Percentiles rank a stretch among this genome's conserved stretches.
These are phyloP conservation scores for Lytechinus variegatus DNA, from an alignment of 35 echinoderm and acorn worm species.

Conservation along the genomic window DNA sequence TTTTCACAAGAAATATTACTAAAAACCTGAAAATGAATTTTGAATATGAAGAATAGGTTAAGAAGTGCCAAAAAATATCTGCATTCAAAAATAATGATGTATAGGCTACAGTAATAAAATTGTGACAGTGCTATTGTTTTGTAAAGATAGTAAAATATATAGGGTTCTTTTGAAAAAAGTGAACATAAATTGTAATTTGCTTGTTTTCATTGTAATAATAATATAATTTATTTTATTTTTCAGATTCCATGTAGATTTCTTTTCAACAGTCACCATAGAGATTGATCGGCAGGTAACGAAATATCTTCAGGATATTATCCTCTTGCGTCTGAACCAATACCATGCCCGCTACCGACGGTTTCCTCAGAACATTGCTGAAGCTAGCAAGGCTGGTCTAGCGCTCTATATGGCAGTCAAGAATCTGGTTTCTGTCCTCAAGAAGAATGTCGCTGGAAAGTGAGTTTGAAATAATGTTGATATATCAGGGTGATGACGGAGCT, in stretches of 20 bases:
- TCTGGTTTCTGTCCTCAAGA: slow-evolving; percentile 63
- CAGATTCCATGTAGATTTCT: slow-evolving; percentile 89
- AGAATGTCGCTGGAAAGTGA: slow-evolving; percentile 72
- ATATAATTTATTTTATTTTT: neutral
- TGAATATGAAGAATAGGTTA: too few species aligned
- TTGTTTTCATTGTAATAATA: neutral
- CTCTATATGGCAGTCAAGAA: slow-evolving; percentile 94
- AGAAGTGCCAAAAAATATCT: too few species aligned
- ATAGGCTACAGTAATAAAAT: too few species aligned
- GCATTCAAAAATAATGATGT: too few species aligned
- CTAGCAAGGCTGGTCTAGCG: slow-evolving; percentile 82
- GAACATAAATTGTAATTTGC: neutral
- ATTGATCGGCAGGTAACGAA: slow-evolving; percentile 70
- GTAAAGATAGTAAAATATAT: too few species aligned
- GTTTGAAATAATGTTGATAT: neutral
- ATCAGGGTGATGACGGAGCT: too few species aligned
- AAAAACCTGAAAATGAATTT: too few species aligned
- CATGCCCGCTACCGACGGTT: slow-evolving; percentile 82
- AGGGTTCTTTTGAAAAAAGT: too few species aligned
- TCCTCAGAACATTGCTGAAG: slow-evolving; percentile 87
- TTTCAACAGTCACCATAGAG: slow-evolving; percentile 60
- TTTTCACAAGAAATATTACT: too few species aligned
- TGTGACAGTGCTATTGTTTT: too few species aligned
- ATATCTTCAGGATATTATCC: slow-evolving; percentile 66
- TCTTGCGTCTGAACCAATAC: slow-evolving; percentile 74